Percentiles rank a stretch among this genome's conserved stretches.
Conservation (phyloP, 1,140 invertebrate genomes). For the Agrypnia vestita region DNA sequence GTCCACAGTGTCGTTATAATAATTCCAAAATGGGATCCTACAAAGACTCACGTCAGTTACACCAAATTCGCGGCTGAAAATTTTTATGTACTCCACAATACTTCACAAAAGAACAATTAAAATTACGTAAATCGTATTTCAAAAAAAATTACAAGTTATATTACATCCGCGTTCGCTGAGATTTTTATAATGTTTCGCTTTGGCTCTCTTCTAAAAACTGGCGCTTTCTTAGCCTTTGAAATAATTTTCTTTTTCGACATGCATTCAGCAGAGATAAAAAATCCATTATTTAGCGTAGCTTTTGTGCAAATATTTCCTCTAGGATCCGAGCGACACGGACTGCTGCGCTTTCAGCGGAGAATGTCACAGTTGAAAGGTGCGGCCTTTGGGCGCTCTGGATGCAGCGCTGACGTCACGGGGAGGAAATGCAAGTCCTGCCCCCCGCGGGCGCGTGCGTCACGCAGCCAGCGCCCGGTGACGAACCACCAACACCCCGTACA, state of each 20-base stretch:
- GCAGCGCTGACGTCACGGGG: slow-evolving; percentile 51
- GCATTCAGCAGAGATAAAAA: not conserved
- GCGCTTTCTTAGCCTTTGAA: not conserved
- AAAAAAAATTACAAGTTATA: too few species aligned
- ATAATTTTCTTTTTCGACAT: not conserved
- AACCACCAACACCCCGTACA: not conserved
- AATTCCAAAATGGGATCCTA: too few species aligned
- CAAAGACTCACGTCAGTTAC: too few species aligned
- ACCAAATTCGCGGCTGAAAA: too few species aligned
- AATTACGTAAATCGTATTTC: not conserved
- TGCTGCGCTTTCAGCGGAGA: slow-evolving; percentile 1
- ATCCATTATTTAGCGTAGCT: not conserved
- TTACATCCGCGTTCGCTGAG: too few species aligned
- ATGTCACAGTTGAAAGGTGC: slow-evolving; percentile 56
- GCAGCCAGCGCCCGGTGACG: slow-evolving; percentile 10
- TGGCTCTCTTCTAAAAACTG: not conserved
- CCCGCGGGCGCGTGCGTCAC: slow-evolving; percentile 18
- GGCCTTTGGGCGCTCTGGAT: slow-evolving; percentile 31
- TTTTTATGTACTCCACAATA: not conserved
- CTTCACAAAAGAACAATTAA: not conserved
- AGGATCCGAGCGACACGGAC: not conserved
- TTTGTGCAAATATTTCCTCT: not conserved
- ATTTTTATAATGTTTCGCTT: not conserved
- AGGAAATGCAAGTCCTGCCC: not conserved
- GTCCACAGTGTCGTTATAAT: too few species aligned